Percentiles rank a stretch among this genome's conserved stretches.
phyloP scores from a whole-genome alignment of 2,888 invertebrate genomes.

The Junonia oenone region DNA sequence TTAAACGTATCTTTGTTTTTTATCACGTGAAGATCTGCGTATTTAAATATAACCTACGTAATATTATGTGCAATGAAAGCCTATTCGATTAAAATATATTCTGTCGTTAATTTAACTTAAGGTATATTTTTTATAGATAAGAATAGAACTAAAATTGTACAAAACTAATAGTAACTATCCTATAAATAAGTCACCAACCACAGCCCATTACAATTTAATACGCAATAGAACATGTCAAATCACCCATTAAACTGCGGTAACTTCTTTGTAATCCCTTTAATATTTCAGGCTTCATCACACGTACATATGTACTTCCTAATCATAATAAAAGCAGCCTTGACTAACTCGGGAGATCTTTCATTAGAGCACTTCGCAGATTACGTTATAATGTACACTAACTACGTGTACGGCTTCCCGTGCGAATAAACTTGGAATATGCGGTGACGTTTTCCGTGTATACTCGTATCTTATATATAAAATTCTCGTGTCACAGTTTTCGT shows the following conservation, averaged over 20 bases:
- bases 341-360: background rate
- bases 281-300: background rate
- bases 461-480: no score
- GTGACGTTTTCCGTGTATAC: background rate
- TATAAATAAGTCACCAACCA: no score
- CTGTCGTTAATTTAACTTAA: no score
- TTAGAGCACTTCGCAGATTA: constrained; percentile 4
- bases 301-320: background rate
- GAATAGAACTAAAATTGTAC: no score
- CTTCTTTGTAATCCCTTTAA: background rate
- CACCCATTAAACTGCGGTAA: background rate
- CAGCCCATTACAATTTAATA: background rate
- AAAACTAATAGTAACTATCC: no score
- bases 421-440: background rate
- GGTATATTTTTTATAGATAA: no score
- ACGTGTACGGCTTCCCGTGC: background rate
- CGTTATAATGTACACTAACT: background rate
- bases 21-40: no score
- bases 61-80: no score
- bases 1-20: no score
- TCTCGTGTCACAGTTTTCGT: no score
- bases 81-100: no score
- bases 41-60: no score
- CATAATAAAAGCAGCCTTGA: constrained; percentile 2
- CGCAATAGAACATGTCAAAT: background rate